Base-by-base conservation (phyloP, 2,888 invertebrate species). In the Meandrusa payeni region DNA sequence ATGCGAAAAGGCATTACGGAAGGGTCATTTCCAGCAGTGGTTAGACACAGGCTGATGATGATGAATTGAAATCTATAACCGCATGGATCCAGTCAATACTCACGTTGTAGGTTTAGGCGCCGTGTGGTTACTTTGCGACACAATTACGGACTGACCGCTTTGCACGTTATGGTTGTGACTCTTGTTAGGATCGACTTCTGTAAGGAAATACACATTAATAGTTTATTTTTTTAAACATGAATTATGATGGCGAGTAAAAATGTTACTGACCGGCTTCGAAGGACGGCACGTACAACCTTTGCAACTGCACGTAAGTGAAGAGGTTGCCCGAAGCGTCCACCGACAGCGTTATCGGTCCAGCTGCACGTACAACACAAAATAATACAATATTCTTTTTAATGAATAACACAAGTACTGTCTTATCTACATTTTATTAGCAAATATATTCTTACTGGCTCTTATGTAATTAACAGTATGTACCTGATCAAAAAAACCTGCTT, bases 261-360 rank as follows among this genome's bases (percentile, higher is more conserved):
- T 19, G 19, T 13, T 40, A 57, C 60, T 50, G 39, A 79, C 80
- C 80, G 43, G 74, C 58, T 41, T 62, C 74, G 40, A 76, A 76
- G 1, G 76, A 66, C 2, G 88, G 87, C 53, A 88, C 76, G 47
- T 79, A 85, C 1, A 88, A 65, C 38, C 80, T 57, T 51, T 86
- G 86, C 49, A 86, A 51, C 34, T 82, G 82, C n/a, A 88, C 77
- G 55, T 82, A 87, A 41, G 88, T 73, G 47, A 88, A 59, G 38
- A 88, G 59, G 58, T 88, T 86, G 48, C 87, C 86, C 0, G 81
- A 77, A 24, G 86, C 77, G 56, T 87, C 87, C 55, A 86, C 59
- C 0, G 88, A 86, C 5, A 88, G 56, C 0, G 88, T 88, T 15
- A 88, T 61, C 1, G 88, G 88, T 48, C 81, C 87, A 73, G 53